Evolutionary conservation across 2,797 vertebrate species (phyloP).

Genomic region (Mormyrops boulengeri): DNA sequence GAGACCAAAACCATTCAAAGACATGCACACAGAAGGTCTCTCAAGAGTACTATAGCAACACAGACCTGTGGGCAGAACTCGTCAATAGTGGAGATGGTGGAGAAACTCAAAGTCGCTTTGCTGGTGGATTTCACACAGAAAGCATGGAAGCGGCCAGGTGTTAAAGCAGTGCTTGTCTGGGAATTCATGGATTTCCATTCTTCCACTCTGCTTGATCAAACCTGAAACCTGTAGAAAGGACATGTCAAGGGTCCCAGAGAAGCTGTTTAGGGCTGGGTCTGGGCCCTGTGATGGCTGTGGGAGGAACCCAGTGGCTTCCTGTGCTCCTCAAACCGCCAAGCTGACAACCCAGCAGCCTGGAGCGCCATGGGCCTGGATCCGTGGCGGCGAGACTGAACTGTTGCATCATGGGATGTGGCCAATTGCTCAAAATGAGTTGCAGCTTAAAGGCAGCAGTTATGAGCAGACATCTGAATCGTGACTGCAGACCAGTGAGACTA

Average conservation of each 20-base stretch:
- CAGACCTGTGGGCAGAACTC: not conserved
- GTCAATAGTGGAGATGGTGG: not conserved
- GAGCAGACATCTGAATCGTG: not conserved
- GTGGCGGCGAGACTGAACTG: not conserved
- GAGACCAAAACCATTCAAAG: not conserved
- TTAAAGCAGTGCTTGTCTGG: not conserved
- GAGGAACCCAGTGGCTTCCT: not conserved
- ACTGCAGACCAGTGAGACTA: not conserved
- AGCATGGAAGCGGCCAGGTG: not conserved
- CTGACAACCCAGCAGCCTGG: not conserved
- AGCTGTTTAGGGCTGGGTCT: not conserved
- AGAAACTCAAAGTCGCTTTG: not conserved
- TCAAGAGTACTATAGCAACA: not conserved
- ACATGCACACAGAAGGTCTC: slow-evolving; percentile 2
- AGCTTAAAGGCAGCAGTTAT: not conserved
- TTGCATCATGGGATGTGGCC: not conserved
- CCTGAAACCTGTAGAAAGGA: not conserved
- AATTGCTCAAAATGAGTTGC: not conserved
- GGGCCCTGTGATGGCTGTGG: not conserved
- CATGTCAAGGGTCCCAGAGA: not conserved
- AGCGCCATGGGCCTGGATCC: not conserved
- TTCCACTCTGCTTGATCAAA: not conserved
- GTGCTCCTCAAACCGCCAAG: not conserved
- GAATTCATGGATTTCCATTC: not conserved
- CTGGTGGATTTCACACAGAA: not conserved